Evolutionary conservation across 2,888 invertebrate genomes (phyloP), one percentile per base, ranked within the genome.

Genomic region (Ceriagrion tenellum): DNA sequence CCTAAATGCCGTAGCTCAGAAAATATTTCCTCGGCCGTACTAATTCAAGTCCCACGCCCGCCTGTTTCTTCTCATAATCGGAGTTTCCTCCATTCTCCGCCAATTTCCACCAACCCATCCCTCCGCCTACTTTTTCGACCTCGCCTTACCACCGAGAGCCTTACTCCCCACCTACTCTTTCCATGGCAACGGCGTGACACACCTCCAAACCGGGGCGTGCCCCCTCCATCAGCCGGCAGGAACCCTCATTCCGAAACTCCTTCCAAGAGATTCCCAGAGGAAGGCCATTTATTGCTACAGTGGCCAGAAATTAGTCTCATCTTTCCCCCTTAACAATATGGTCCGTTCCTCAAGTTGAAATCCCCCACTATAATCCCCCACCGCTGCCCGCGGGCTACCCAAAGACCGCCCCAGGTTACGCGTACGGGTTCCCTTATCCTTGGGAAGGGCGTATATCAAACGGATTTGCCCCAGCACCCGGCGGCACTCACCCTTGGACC

Each of bases 251-350:
- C 69, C 89, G n/a, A 55, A 89, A 89, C 89, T 89, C 89, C 89
- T 89, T 89, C 89, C 89, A 89, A 55, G 89, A 55, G 55, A 89
- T 89, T 93, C 93, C 93, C 93, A 2, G 93, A 93, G 93, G 93
- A 69, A 69, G 93, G n/a, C 74, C 93, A 93, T 93, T 93, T 93
- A 93, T 93, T 93, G 93, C 93, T 63, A 93, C 93, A 74, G 63
- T 69, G 74, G 93, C 93, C 93, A 35, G n/a, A 74, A 93, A 93
- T 93, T 93, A 93, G 93, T 93, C 93, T 93, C 93, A 93, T 93
- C 93, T 93, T 93, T 93, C 93, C 93, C 93, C 93, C 93, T 93
- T 93, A 93, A 93, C 93, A 93, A 93, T 93, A 93, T 93, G 93
- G 93, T 55, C 55, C 89, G 23, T 89, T 40, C 89, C 89, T 89